Conservation (phyloP, 2,797 vertebrate species). For the Cottoperca gobio region DNA sequence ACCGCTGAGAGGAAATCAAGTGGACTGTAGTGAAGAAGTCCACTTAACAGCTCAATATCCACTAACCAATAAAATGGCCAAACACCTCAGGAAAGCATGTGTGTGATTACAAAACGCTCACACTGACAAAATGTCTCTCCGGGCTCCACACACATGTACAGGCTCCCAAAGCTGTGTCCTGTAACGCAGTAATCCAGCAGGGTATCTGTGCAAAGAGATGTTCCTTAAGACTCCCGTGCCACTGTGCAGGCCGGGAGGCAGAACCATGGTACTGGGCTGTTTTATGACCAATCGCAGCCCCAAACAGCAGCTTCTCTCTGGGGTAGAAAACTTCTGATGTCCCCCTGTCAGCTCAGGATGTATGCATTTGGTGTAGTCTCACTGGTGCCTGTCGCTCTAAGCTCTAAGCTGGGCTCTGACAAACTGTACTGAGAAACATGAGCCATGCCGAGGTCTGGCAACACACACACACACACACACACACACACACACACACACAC, state of each 20-base stretch:
- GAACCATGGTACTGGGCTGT: constrained; percentile 79
- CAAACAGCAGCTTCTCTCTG: constrained; percentile 54
- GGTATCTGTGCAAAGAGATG: constrained; percentile 63
- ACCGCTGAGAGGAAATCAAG: constrained; percentile 1
- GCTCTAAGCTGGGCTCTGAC: constrained; percentile 88
- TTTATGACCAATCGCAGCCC: constrained; percentile 52
- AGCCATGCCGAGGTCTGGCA: constrained; percentile 81
- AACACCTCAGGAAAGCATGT: constrained; percentile 37
- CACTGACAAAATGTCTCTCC: constrained; percentile 25
- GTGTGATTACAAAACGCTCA: constrained; percentile 22
- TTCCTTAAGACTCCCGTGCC: constrained; percentile 79
- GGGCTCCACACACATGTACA: constrained; percentile 42
- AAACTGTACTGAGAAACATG: constrained; percentile 92
- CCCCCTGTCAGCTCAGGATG: constrained; percentile 63
- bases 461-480: constrained; percentile 55
- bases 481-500: constrained; percentile 13
- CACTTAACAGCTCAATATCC: constrained; percentile 42
- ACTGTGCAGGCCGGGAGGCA: constrained; percentile 75
- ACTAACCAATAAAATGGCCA: constrained; percentile 8
- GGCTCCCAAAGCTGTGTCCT: constrained; percentile 55
- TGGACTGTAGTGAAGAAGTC: constrained; percentile 9
- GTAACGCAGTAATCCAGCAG: constrained; percentile 64
- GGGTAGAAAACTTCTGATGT: constrained; percentile 62
- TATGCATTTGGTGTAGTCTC: constrained; percentile 73
- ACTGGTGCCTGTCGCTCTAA: constrained; percentile 86